These are phyloP conservation scores for Caenorhabditis sp. DNA, from an alignment of 2,888 invertebrate species.

Conservation along the genomic window DNA sequence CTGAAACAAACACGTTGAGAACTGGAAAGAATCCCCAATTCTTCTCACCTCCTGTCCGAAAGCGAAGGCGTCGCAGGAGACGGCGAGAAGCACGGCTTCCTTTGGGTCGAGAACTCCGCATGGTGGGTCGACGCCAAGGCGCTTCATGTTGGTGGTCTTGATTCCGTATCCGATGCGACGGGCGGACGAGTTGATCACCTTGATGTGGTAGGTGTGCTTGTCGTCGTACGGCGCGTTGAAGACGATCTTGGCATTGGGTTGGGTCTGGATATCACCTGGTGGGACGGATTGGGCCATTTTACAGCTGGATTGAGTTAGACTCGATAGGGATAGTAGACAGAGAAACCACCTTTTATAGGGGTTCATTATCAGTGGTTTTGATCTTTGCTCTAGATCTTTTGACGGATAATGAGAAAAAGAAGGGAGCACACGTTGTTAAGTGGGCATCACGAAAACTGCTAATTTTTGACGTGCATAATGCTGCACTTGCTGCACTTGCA, in stretches of 20 bases:
- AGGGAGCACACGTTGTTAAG: background rate
- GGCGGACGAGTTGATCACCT: constrained; percentile 71
- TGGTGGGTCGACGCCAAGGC: constrained; percentile 77
- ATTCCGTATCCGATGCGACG: constrained; percentile 79
- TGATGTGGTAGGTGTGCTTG: constrained; percentile 77
- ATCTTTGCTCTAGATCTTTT: background rate
- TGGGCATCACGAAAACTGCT: background rate
- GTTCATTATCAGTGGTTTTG: background rate
- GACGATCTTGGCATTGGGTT: constrained; percentile 75
- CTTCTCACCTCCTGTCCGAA: constrained; percentile 52
- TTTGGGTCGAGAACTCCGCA: constrained; percentile 80
- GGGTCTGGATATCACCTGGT: constrained; percentile 75
- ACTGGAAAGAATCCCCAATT: background rate
- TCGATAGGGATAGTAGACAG: background rate
- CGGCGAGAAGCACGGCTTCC: constrained; percentile 76
- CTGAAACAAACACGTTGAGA: background rate
- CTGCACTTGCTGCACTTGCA: too few species aligned
- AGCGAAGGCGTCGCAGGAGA: constrained; percentile 80
- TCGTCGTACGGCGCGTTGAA: constrained; percentile 79
- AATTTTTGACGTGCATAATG: background rate
- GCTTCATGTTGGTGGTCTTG: constrained; percentile 80
- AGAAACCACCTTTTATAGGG: background rate
- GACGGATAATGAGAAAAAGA: background rate
- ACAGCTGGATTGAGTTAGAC: background rate
- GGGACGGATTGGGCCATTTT: constrained; percentile 75